Evolutionary conservation across 2,888 invertebrate genomes (phyloP).

Genomic region (Sphinx pinastri): DNA sequence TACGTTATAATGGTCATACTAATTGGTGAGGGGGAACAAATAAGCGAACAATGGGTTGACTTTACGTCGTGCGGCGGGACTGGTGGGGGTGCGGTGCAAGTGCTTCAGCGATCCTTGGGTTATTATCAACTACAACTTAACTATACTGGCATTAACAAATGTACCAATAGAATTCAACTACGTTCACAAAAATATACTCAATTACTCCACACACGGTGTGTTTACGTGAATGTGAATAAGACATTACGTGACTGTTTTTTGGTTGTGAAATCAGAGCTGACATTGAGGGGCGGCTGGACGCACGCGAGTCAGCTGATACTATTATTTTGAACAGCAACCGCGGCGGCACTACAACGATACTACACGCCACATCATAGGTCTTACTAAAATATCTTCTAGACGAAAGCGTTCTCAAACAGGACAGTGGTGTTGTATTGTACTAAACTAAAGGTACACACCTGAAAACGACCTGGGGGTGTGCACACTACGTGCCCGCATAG

Average conservation of each 20-base stretch:
- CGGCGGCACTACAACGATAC: background rate
- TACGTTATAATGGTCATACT: too few relatives aligned
- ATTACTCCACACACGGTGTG: background rate
- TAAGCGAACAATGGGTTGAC: conserved; percentile 79
- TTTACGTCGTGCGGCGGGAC: conserved; percentile 71
- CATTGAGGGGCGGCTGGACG: conserved; percentile 45
- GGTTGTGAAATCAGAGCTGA: conserved; percentile 50
- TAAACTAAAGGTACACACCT: too few relatives aligned
- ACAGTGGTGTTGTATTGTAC: too few relatives aligned
- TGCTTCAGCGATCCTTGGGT: conserved; percentile 15
- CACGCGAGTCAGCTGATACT: conserved; percentile 46
- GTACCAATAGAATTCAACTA: background rate
- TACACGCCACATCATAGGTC: background rate
- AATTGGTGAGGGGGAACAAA: conserved; percentile 37
- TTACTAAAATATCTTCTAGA: background rate
- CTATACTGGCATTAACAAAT: background rate
- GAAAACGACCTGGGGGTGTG: background rate
- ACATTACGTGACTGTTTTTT: conserved; percentile 44
- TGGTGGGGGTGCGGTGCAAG: conserved; percentile 46
- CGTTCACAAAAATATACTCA: background rate
- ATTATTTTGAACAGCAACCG: conserved; percentile 42
- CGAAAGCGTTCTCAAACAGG: background rate
- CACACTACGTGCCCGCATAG: conserved; percentile 30
- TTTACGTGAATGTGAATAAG: conserved; percentile 22
- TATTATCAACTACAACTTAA: background rate